Evolutionary conservation across 2,888 invertebrate genomes (phyloP), one percentile per base, ranked within the genome.

Genomic region (Pandemis cinnamomeana): DNA sequence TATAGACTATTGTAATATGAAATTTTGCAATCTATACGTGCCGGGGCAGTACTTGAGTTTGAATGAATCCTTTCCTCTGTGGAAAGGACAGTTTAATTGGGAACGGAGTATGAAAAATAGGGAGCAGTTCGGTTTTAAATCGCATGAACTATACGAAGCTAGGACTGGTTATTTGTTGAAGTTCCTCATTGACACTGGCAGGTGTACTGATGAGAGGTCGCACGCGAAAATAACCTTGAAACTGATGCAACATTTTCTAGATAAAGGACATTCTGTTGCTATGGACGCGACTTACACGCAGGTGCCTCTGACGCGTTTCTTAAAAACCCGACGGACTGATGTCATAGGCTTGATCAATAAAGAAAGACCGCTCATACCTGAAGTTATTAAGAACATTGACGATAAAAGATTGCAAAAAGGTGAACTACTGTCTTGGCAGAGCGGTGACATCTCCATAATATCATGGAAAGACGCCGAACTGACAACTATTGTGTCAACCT

Each of bases 91-190:
- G 63, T 71, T 64, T n/a, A 69, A 71, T 11, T 75, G 68, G 75
- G 75, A 71, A 20, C 48, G 71, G n/a, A 63, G 64, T 46, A 11
- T 75, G 11, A 75, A 71, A n/a, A 75, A 60, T 8, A 53, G 71
- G 20, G 75, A 71, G 6, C 71, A 71, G n/a, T 75, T 75, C 44
- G 75, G 68, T 7, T 71, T 75, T n/a, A 75, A 75, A 68, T 71
- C 75, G 27, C 71, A 71, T 20, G 75, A 75, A 11, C 44, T 75
- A 1, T 75, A 71, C 60, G 75, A 75, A 61, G 71, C 75, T 2
- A 75, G 71, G 42, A 71, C 71, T 5, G 71, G 71, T 41, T 69
- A 75, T 68, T 67, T 75, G 20, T 44, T 75, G 15, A 75, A 67
- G 42, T 74, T 74, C 44, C 74, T 74, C 67, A 74, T 74, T 13